A percentile compares a stretch with the other conserved stretches of the same genome.
phyloP scores from a whole-genome alignment of 2,888 invertebrate species.

The Fissipunctia ypsillon region DNA sequence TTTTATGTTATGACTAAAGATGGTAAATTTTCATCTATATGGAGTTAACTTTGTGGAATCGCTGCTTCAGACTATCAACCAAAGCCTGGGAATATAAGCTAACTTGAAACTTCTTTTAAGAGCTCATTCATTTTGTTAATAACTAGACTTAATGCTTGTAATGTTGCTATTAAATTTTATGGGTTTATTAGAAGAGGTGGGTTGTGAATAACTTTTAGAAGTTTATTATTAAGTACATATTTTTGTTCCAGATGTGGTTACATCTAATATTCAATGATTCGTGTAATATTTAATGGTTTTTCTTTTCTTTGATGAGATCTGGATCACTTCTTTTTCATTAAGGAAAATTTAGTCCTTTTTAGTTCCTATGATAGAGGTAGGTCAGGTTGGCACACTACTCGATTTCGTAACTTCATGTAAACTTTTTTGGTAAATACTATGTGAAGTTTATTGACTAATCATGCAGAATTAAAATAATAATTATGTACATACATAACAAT shows the following conservation, averaged over 20 bases:
- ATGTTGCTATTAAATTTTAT: slow-evolving; percentile 63
- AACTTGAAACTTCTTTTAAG: slow-evolving; percentile 65
- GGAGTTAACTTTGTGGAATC: slow-evolving; percentile 54
- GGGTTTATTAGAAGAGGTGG: slow-evolving; percentile 31
- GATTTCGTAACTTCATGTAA: no score
- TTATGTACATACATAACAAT: no score
- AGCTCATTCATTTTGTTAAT: slow-evolving; percentile 66
- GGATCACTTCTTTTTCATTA: background rate
- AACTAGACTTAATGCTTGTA: slow-evolving; percentile 66
- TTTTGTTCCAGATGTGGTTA: background rate
- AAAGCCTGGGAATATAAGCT: slow-evolving; percentile 61
- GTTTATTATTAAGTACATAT: background rate
- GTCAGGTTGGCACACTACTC: no score
- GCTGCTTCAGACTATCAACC: slow-evolving; percentile 58
- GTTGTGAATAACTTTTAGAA: slow-evolving; percentile 29
- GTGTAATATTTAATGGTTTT: background rate
- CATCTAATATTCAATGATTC: background rate
- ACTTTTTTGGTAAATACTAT: no score
- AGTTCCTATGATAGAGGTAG: no score
- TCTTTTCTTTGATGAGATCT: background rate
- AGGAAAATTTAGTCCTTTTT: background rate
- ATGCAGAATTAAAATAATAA: no score
- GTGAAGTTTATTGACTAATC: no score
- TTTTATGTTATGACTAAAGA: slow-evolving; percentile 86
- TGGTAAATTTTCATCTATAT: slow-evolving; percentile 85